Conservation (phyloP, 2,888 invertebrate genomes). For the Erebia aethiops region DNA sequence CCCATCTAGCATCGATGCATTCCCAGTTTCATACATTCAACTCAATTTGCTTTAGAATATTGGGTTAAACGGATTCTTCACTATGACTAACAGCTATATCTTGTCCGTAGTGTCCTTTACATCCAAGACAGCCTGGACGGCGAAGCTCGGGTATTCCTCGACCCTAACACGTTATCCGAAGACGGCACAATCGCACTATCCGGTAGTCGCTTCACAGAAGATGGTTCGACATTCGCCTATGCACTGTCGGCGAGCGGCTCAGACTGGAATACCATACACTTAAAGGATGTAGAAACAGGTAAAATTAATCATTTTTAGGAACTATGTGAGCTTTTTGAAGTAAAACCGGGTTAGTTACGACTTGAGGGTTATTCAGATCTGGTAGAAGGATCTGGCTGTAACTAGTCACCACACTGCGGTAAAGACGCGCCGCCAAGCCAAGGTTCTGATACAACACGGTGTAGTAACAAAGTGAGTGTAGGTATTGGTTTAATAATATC, state of each 20-base stretch:
- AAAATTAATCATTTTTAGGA: constrained; percentile 28
- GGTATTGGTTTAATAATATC: no score
- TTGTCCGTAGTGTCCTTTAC: constrained; percentile 90
- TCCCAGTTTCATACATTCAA: no score
- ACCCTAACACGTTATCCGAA: constrained; percentile 95
- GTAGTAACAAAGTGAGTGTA: no score
- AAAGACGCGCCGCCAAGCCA: no score
- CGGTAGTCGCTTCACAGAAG: constrained; percentile 91
- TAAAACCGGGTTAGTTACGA: no score
- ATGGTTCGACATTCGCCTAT: constrained; percentile 95
- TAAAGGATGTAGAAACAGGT: constrained; percentile 89
- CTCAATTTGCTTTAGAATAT: no score
- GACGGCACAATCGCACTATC: constrained; percentile 95
- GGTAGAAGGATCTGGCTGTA: no score
- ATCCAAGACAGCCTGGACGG: constrained; percentile 90
- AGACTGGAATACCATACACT: constrained; percentile 96
- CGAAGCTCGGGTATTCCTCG: constrained; percentile 94
- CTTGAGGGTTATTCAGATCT: no score
- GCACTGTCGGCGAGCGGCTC: constrained; percentile 96
- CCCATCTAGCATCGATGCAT: no score
- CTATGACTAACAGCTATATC: not conserved
- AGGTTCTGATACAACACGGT: no score
- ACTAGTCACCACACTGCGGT: no score
- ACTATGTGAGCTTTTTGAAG: no score
- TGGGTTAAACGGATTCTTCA: not conserved